Conservation (phyloP, 1,140 invertebrate genomes). For the Drosophila grimshawi region DNA sequence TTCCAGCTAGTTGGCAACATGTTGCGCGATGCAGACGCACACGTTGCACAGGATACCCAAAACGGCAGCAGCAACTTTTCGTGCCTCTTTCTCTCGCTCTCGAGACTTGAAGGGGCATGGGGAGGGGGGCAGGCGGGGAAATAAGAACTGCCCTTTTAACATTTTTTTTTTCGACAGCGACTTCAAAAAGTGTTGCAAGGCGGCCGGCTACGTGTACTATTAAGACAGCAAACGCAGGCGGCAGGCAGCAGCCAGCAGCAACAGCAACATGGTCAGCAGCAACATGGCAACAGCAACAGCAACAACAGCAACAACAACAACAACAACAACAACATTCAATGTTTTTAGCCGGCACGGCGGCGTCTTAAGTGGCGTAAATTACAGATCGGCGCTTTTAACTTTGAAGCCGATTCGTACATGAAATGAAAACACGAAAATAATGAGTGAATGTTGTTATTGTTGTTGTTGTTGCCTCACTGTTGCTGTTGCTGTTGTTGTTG, state of each 20-base stretch:
- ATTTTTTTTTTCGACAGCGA: slow-evolving; percentile 4
- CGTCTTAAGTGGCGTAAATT: slow-evolving; percentile 84
- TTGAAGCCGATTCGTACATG: slow-evolving; percentile 84
- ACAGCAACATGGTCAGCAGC: slow-evolving; percentile 48
- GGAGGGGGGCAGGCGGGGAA: not conserved
- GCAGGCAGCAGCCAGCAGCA: slow-evolving; percentile 36
- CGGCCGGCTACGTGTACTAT: slow-evolving; percentile 50
- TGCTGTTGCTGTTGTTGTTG: slow-evolving; percentile 55
- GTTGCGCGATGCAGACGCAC: slow-evolving; percentile 29
- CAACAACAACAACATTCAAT: slow-evolving; percentile 56
- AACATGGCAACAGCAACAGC: slow-evolving; percentile 36
- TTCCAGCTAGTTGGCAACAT: slow-evolving; percentile 19
- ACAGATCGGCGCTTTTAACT: slow-evolving; percentile 84
- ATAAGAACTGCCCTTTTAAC: slow-evolving; percentile 3
- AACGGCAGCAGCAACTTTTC: not conserved
- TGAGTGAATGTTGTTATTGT: slow-evolving; percentile 68
- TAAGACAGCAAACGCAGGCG: slow-evolving; percentile 60
- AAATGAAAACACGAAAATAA: slow-evolving; percentile 84
- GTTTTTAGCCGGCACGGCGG: slow-evolving; percentile 77
- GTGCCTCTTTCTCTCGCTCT: not conserved
- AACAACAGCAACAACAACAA: slow-evolving; percentile 22
- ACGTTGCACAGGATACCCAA: slow-evolving; percentile 8
- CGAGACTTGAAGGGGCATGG: not conserved
- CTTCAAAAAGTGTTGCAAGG: slow-evolving; percentile 47
- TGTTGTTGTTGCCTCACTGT: slow-evolving; percentile 39